phyloP scores from a whole-genome alignment of 2,888 invertebrate species.

The Stenotaenia linearis region DNA sequence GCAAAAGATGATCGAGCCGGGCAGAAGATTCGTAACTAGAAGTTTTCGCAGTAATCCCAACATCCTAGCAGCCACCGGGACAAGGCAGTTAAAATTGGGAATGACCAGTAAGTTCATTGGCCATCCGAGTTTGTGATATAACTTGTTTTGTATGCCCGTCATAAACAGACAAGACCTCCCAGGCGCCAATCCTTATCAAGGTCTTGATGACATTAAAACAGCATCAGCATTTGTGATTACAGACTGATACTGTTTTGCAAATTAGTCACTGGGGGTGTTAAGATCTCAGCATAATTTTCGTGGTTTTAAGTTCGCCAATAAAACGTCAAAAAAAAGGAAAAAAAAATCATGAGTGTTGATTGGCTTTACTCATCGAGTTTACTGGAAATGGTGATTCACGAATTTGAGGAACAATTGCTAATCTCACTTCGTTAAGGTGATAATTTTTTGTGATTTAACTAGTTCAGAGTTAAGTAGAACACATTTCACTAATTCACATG shows the following conservation, averaged over 20 bases:
- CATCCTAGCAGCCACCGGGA: neutral
- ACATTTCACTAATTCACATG: neutral
- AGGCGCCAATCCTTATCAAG: slow-evolving; percentile 23
- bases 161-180: slow-evolving; percentile 9
- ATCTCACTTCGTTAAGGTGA: neutral
- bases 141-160: neutral
- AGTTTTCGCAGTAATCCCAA: slow-evolving; percentile 32
- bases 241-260: slow-evolving; percentile 9
- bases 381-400: neutral
- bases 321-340: neutral
- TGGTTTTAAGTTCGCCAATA: neutral
- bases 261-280: neutral
- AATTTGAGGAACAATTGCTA: neutral
- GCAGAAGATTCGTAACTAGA: slow-evolving; percentile 31
- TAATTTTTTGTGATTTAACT: neutral
- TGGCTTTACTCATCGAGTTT: neutral
- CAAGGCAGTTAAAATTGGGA: slow-evolving; percentile 10
- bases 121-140: neutral
- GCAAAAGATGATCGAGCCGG: slow-evolving; percentile 34
- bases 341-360: neutral
- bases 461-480: neutral
- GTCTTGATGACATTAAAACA: slow-evolving; percentile 17
- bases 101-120: slow-evolving; percentile 23
- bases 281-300: neutral
- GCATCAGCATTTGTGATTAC: neutral